phyloP scores from a whole-genome alignment of 2,888 invertebrate species.

The Ametastegia equiseti region DNA sequence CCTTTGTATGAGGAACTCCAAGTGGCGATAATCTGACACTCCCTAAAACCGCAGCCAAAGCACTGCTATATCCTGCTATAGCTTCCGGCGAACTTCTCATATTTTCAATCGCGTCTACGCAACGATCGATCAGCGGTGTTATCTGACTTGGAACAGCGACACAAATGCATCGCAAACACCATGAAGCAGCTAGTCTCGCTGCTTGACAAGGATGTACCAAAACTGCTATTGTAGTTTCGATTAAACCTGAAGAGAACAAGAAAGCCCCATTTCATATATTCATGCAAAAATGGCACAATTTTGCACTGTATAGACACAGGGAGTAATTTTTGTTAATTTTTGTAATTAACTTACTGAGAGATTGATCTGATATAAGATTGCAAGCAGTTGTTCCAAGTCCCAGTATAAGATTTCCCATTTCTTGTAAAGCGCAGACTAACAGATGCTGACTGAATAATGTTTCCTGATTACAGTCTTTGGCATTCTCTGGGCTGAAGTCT shows the following conservation, averaged over 20 bases:
- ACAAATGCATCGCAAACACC: slow-evolving; percentile 95
- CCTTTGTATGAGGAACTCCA: slow-evolving; percentile 97
- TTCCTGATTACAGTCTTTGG: slow-evolving; percentile 94
- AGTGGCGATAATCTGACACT: slow-evolving; percentile 93
- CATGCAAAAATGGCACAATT: not conserved
- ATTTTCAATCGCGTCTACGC: slow-evolving; percentile 92
- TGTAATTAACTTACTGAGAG: slow-evolving; percentile 81
- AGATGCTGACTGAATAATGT: slow-evolving; percentile 94
- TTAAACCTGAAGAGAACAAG: slow-evolving; percentile 78
- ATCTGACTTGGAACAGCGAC: slow-evolving; percentile 96
- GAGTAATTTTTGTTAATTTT: slow-evolving; percentile 13
- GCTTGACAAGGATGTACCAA: slow-evolving; percentile 96
- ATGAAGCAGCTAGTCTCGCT: slow-evolving; percentile 95
- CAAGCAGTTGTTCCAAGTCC: slow-evolving; percentile 97
- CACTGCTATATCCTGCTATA: slow-evolving; percentile 94
- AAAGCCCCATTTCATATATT: slow-evolving; percentile 10
- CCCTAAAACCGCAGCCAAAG: slow-evolving; percentile 95
- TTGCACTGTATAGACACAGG: not conserved
- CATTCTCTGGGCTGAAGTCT: slow-evolving; percentile 95
- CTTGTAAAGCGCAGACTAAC: slow-evolving; percentile 95
- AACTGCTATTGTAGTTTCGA: slow-evolving; percentile 89
- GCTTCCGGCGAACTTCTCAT: slow-evolving; percentile 93
- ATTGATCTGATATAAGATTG: slow-evolving; percentile 92
- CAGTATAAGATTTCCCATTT: slow-evolving; percentile 92
- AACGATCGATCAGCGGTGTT: slow-evolving; percentile 94